Evolutionary conservation across 2,113 vertebrate genomes (phyloP), one percentile per base, ranked within the genome.

Genomic region (Phalacrocorax pelagicus): DNA sequence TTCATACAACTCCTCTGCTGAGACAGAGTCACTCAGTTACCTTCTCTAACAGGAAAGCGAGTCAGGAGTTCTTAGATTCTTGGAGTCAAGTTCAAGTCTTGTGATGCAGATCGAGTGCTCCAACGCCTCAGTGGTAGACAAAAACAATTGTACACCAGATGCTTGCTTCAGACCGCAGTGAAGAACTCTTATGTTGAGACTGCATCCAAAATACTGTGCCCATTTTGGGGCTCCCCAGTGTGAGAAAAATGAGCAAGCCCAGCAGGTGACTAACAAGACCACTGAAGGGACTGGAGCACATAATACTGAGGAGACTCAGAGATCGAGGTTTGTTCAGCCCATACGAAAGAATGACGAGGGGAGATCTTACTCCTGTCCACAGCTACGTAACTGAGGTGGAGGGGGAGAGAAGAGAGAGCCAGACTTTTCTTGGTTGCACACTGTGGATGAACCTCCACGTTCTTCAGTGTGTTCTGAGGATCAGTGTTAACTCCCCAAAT

Each of bases 181-280:
- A 47, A 72, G 55, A 81, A 46, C 15, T 7, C 17, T 34, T 55
- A n/a, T 2, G 11, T 24, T 79, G 57, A 79, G 65, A 46, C 47
- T 54, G 57, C 0, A 0, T 30, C 36, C 16, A 9, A 74, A 90
- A 55, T 17, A 40, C 23, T 3, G 0, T 23, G 46, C 15, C 54
- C 36, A 24, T 79, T 85, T 15, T 74, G 75, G 27, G 42, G 8
- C 21, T 93, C 29, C 44, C 19, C 34, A 62, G 5, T 9, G 9
- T 12, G 15, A 72, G 38, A 61, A 81, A 80, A 89, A 51, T 5
- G 10, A 63, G 34, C 2, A 2, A 74, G 36, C 52, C 32, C 20
- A 72, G 77, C 21, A 67, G 42, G 34, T 22, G 30, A n/a, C 30
- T 27, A 44, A 47, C 12, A 40, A 38, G 66, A 19, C 17, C 47